Percentiles rank a stretch among this genome's conserved stretches.
phyloP scores from a whole-genome alignment of 2,888 invertebrate species.

The Hyposoter didymator region DNA sequence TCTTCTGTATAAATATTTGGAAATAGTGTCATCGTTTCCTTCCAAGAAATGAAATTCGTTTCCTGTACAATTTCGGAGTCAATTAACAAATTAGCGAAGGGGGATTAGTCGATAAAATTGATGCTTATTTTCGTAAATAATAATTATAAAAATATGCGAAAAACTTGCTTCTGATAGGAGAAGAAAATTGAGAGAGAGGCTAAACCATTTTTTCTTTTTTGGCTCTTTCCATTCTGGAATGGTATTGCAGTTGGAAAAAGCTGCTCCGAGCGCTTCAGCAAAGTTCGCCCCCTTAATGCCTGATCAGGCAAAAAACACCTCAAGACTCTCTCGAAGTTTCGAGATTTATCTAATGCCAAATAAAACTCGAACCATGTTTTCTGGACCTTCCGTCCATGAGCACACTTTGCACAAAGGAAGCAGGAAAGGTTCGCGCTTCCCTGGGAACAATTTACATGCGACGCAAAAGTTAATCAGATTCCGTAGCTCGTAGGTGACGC shows the following conservation, averaged over 20 bases:
- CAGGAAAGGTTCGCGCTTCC: constrained; percentile 67
- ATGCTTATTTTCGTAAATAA: no score
- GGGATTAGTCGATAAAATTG: no score
- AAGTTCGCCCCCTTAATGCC: neutral
- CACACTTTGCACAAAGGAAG: constrained; percentile 24
- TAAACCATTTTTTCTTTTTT: neutral
- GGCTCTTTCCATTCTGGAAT: neutral
- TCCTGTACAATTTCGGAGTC: no score
- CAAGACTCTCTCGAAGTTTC: neutral
- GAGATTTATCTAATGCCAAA: neutral
- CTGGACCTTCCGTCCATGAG: neutral
- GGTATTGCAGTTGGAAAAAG: neutral
- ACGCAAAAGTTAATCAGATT: constrained; percentile 81
- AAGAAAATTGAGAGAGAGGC: neutral
- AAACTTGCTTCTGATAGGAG: neutral
- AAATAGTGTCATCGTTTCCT: no score
- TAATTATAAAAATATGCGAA: no score
- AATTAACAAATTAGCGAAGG: no score
- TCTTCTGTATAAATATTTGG: no score
- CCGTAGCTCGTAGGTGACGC: constrained; percentile 75
- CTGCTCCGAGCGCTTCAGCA: neutral
- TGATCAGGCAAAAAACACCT: neutral
- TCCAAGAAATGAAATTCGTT: no score
- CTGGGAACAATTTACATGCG: constrained; percentile 80
- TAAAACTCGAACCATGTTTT: neutral